A percentile compares a stretch with the other conserved stretches of the same genome.
These are phyloP conservation scores for Lytechinus pictus DNA, from an alignment of 35 echinoderm and acorn worm genomes.

Conservation along the genomic window DNA sequence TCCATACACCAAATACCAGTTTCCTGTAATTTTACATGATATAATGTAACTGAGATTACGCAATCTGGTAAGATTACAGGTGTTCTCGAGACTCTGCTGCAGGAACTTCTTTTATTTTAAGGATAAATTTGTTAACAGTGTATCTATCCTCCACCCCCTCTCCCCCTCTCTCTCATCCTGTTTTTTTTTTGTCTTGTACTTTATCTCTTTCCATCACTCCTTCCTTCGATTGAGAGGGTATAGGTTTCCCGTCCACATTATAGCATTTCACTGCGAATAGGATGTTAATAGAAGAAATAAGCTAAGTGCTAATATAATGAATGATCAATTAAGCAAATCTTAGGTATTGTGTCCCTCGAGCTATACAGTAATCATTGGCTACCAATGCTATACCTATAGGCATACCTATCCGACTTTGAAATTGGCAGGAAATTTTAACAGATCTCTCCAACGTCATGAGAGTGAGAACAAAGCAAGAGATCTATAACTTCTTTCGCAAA, in stretches of 20 bases:
- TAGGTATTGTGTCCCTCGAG: not conserved
- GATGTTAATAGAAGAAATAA: not conserved
- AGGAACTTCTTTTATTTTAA: no score
- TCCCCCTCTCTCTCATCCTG: not conserved
- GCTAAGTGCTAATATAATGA: not conserved
- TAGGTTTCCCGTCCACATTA: not conserved
- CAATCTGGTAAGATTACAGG: no score
- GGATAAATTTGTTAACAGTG: no score
- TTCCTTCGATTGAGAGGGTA: not conserved
- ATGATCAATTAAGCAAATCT: not conserved
- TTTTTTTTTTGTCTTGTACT: not conserved
- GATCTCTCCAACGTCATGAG: not conserved
- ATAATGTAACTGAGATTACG: no score
- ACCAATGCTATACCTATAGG: no score
- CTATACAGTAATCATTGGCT: not conserved
- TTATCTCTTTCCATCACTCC: not conserved
- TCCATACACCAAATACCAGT: no score
- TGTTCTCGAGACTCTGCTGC: no score
- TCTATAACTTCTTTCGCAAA: no score
- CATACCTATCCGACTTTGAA: not conserved
- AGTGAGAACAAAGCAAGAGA: not conserved
- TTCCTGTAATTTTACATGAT: no score
- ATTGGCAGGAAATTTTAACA: not conserved
- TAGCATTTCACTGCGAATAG: not conserved
- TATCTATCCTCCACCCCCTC: not conserved